Evolutionary conservation across 2,113 vertebrate genomes (phyloP), one percentile per base, ranked within the genome.

Genomic region (Datnioides undecimradiatus): DNA sequence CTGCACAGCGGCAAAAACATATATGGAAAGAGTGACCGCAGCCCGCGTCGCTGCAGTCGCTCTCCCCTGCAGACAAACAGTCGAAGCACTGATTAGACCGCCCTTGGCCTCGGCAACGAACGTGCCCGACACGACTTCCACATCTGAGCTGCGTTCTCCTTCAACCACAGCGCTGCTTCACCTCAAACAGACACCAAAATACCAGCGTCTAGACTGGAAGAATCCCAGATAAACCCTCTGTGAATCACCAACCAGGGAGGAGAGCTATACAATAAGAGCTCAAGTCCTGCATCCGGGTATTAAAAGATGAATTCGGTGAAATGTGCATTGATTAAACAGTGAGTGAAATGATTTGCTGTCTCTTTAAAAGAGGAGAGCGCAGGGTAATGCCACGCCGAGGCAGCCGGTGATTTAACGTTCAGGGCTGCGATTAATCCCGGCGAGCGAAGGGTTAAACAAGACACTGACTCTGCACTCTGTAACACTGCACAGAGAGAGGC

Each of bases 381-480:
- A 55, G 67, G 66, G 72, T 52, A 68, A 73, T 19, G 62, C 33
- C 43, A 33, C 4, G 40, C 60, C 4, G 64, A 49, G 59, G 73
- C 74, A 16, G 65, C 19, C 19, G 17, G 58, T 19, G 68, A 34
- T 82, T 86, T 81, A 73, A 85, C 84, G 57, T 80, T 57, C 81
- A 66, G 68, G 67, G 7, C 70, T 46, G 74, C 41, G 82, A 78
- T 84, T 82, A 76, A 72, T 67, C 46, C 62, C 1, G 67, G 88
- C 1, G n/a, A 81, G 73, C 19, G 54, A 89, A 74, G 90, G 54
- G 92, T 93, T 93, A 91, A 92, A 59, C 16, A 10, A 89, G 79
- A 77, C 73, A 69, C 90, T 86, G 87, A 91, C 89, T 91, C 79
- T 90, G 92, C 87, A 89, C 89, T 83, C 76, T 81, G 34, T 58